Evolutionary conservation across 2,888 invertebrate genomes (phyloP).

Genomic region (Morinoia aosen): DNA sequence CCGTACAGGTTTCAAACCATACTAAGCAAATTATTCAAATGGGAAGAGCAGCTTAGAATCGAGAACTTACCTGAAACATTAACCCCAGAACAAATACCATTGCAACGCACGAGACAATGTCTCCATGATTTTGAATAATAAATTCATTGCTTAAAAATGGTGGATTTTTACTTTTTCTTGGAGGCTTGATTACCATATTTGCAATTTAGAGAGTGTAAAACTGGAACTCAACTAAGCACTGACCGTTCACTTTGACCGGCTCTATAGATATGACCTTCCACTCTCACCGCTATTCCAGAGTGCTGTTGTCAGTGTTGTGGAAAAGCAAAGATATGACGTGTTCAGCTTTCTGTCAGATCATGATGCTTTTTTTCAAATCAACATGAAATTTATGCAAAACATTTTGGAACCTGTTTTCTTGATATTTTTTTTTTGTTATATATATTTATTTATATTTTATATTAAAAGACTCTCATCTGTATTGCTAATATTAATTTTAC

Average conservation of each 20-base stretch:
- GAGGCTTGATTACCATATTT: slow-evolving; percentile 79
- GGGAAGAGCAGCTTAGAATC: too few relatives aligned
- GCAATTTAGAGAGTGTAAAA: neutral
- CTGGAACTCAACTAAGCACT: neutral
- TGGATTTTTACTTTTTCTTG: slow-evolving; percentile 92
- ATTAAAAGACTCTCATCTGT: too few relatives aligned
- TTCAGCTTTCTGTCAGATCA: neutral
- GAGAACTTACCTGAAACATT: slow-evolving; percentile 90
- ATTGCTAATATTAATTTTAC: too few relatives aligned
- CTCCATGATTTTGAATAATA: slow-evolving; percentile 99
- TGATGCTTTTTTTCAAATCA: neutral
- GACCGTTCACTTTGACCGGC: neutral
- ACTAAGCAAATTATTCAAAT: too few relatives aligned
- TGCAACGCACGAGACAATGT: slow-evolving; percentile 97
- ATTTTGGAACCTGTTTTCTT: too few relatives aligned
- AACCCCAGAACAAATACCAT: slow-evolving; percentile 98
- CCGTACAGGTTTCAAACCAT: too few relatives aligned
- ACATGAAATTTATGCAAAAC: neutral
- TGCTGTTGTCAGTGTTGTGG: slow-evolving; percentile 31
- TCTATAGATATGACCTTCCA: neutral
- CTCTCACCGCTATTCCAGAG: neutral
- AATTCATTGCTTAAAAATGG: slow-evolving; percentile 98
- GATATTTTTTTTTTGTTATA: too few relatives aligned
- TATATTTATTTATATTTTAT: too few relatives aligned
- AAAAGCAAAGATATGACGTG: neutral